Evolutionary conservation across 2,113 vertebrate species (phyloP).

Genomic region (Numida meleagris): DNA sequence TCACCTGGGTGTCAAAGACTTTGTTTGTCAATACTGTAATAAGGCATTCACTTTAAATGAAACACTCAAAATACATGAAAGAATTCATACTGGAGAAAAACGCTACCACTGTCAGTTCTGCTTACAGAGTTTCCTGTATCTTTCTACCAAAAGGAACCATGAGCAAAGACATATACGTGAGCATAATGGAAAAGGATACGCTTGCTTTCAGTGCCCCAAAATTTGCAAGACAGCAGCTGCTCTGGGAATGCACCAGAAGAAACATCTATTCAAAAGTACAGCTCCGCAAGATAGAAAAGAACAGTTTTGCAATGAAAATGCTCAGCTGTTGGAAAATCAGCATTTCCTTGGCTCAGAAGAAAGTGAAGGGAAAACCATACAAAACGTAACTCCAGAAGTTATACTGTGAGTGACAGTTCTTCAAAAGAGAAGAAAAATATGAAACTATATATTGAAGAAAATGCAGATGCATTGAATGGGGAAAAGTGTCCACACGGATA

Average conservation of each 20-base stretch:
- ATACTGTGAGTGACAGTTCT: constrained; percentile 56
- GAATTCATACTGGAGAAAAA: constrained; percentile 91
- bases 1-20: constrained; percentile 84
- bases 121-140: constrained; percentile 94
- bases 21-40: constrained; percentile 90
- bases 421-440: background rate
- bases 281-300: constrained; percentile 58
- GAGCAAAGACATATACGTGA: constrained; percentile 90
- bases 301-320: constrained; percentile 60
- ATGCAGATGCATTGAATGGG: constrained; percentile 30
- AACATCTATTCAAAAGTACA: constrained; percentile 82
- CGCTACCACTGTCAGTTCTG: constrained; percentile 95
- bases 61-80: constrained; percentile 87
- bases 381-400: constrained; percentile 44
- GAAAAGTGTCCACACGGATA: background rate
- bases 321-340: constrained; percentile 54
- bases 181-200: constrained; percentile 80
- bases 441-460: background rate
- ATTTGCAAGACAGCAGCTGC: constrained; percentile 88
- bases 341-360: constrained; percentile 57
- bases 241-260: constrained; percentile 86
- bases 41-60: constrained; percentile 87
- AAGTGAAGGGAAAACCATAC: constrained; percentile 51
- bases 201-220: constrained; percentile 85
- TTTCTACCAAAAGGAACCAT: constrained; percentile 94